Evolutionary conservation across 2,888 invertebrate genomes (phyloP), one percentile per base, ranked within the genome.

Genomic region (Tetranychus truncatus): DNA sequence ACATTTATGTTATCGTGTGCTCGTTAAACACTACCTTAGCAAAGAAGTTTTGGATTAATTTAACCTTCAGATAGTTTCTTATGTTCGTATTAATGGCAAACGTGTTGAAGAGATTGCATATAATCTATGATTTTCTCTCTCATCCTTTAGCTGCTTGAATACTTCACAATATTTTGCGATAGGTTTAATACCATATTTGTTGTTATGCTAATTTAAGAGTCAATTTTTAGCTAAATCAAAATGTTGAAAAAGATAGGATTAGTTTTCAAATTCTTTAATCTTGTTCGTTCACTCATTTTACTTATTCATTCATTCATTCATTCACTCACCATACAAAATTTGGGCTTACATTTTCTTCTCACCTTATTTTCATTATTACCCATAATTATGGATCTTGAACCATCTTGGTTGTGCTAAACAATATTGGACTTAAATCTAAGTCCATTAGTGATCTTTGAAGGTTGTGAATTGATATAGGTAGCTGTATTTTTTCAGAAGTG

Each of bases 321-420:
- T 4, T 34, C 34, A 34, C 34, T 34, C 34, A 34, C 34, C 4
- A 34, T 34, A 34, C 34, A 34, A 34, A 34, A 34, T 34, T 34
- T 34, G 34, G 34, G 34, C 34, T 34, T 34, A 34, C 34, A 34
- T 34, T 34, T 34, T 34, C 34, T 34, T 34, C 34, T 66, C 66
- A 20, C 66, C 18, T 66, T 20, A 66, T 66, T 66, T 66, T 66
- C 66, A 66, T 66, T 20, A 7, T 66, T 20, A 66, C 66, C n/a
- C 66, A 66, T 66, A 66, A 66, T 66, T 20, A 66, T 66, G n/a
- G 20, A 66, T 66, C 66, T 66, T 20, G 20, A 66, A 20, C 20
- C 66, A 66, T 66, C 20, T 66, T 66, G 66, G 20, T 20, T 20
- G 18, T 20, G 66, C 20, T 66, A 66, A 66, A 66, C 7, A 20